Percentiles rank a stretch among this genome's conserved stretches.
Evolutionary conservation across 2,888 invertebrate species (phyloP).

Genomic region (Lepidonotus clava): DNA sequence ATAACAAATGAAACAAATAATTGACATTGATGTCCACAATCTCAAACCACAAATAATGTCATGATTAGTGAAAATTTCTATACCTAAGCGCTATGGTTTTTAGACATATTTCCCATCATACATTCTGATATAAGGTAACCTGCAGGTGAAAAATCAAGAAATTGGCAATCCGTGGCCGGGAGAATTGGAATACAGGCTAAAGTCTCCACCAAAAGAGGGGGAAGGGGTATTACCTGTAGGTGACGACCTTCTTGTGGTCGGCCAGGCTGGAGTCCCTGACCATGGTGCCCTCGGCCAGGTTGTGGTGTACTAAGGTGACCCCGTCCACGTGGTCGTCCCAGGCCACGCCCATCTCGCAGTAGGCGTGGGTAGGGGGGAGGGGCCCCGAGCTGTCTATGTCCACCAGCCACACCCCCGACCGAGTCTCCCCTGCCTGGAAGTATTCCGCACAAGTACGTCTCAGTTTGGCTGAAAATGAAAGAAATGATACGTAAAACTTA

Average conservation of each 20-base stretch:
- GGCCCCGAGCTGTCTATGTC: slow-evolving; percentile 96
- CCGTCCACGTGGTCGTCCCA: slow-evolving; percentile 63
- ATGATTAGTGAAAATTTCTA: too few relatives aligned
- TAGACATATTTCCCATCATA: too few relatives aligned
- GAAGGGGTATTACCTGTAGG: slow-evolving; percentile 60
- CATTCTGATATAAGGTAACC: too few relatives aligned
- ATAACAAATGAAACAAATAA: too few relatives aligned
- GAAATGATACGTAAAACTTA: too few relatives aligned
- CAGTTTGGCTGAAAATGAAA: slow-evolving; percentile 85
- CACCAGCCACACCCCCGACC: slow-evolving; percentile 90
- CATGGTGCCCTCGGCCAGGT: slow-evolving; percentile 68
- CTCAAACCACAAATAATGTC: too few relatives aligned
- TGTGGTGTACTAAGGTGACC: slow-evolving; percentile 72
- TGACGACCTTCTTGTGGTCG: slow-evolving; percentile 73
- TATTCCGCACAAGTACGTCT: slow-evolving; percentile 95
- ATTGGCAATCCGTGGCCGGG: too few relatives aligned
- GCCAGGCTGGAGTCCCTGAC: slow-evolving; percentile 67
- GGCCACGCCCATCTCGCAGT: slow-evolving; percentile 85
- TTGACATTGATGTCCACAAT: too few relatives aligned
- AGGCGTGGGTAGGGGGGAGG: slow-evolving; percentile 94
- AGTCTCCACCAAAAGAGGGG: too few relatives aligned
- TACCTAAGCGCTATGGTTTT: too few relatives aligned
- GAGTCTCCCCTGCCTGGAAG: slow-evolving; percentile 88
- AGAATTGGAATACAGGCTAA: too few relatives aligned
- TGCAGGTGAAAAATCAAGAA: too few relatives aligned